phyloP scores from a whole-genome alignment of 1,140 invertebrate genomes.

The Caenorhabditis latens region DNA sequence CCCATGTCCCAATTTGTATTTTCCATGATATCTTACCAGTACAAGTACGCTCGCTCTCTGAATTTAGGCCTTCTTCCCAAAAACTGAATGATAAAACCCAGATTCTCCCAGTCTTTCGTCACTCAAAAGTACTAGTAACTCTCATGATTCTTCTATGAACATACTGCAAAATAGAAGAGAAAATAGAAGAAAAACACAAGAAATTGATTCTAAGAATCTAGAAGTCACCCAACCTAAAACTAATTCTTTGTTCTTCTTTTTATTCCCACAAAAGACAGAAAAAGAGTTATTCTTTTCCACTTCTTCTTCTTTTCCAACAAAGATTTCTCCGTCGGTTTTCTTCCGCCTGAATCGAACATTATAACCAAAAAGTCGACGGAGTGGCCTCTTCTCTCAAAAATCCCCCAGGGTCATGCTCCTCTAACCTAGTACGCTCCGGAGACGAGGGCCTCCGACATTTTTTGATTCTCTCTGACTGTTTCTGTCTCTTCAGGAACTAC shows the following conservation, averaged over 20 bases:
- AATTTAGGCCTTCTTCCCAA: too few species aligned
- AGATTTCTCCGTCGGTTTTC: conserved; percentile 28
- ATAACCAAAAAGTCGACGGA: conserved; percentile 40
- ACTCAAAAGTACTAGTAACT: too few species aligned
- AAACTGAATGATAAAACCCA: too few species aligned
- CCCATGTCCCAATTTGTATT: too few species aligned
- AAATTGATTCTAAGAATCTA: conserved; percentile 8
- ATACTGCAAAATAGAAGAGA: background rate
- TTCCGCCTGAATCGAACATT: conserved; percentile 47
- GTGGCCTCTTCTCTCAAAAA: conserved; percentile 17
- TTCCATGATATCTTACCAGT: too few species aligned
- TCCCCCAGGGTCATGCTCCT: conserved; percentile 39
- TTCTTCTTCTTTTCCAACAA: background rate
- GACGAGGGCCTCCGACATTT: background rate
- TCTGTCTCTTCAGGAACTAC: background rate
- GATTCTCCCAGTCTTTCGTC: too few species aligned
- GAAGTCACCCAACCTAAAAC: conserved; percentile 44
- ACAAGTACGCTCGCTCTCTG: too few species aligned
- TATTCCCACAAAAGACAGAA: conserved; percentile 41
- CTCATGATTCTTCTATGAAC: background rate
- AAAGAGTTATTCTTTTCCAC: conserved; percentile 28
- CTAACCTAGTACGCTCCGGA: background rate
- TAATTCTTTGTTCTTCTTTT: conserved; percentile 39
- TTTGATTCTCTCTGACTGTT: background rate
- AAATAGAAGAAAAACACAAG: background rate